These are phyloP conservation scores for Plebejus melissa DNA, from an alignment of 2,888 invertebrate species.

Conservation along the genomic window DNA sequence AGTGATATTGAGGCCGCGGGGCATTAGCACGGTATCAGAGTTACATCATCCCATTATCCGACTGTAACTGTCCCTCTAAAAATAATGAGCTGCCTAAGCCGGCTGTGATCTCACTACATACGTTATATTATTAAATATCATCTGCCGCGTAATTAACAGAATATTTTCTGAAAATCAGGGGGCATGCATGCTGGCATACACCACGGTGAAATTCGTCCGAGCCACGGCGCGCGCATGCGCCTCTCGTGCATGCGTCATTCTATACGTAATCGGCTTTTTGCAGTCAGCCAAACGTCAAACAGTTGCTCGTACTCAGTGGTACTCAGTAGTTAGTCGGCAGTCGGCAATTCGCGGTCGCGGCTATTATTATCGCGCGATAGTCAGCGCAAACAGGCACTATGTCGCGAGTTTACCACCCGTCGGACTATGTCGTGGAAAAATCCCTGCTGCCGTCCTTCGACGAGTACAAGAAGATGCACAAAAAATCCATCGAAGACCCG, in stretches of 20 bases:
- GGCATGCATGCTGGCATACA: constrained; percentile 21
- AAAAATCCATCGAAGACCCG: constrained; percentile 92
- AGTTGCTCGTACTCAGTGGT: constrained; percentile 21
- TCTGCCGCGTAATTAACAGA: neutral
- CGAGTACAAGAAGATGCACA: constrained; percentile 90
- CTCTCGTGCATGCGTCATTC: constrained; percentile 54
- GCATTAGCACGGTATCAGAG: neutral
- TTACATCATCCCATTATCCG: neutral
- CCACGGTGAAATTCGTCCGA: constrained; percentile 33
- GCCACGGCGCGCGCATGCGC: constrained; percentile 55
- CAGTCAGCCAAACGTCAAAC: constrained; percentile 38
- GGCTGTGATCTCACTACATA: neutral
- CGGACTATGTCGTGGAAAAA: constrained; percentile 84
- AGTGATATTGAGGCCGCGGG: constrained; percentile 8
- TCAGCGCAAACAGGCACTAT: constrained; percentile 61
- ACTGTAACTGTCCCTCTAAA: neutral
- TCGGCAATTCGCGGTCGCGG: constrained; percentile 37
- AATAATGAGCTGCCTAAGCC: neutral
- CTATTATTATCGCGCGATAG: constrained; percentile 35
- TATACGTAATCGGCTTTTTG: constrained; percentile 40
- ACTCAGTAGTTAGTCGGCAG: constrained; percentile 19
- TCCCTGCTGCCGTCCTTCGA: constrained; percentile 73
- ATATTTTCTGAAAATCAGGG: constrained; percentile 3
- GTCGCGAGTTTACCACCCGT: constrained; percentile 82
- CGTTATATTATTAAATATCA: neutral